Evolutionary conservation across 2,888 invertebrate genomes (phyloP), one percentile per base, ranked within the genome.

Genomic region (Mythimna impura): DNA sequence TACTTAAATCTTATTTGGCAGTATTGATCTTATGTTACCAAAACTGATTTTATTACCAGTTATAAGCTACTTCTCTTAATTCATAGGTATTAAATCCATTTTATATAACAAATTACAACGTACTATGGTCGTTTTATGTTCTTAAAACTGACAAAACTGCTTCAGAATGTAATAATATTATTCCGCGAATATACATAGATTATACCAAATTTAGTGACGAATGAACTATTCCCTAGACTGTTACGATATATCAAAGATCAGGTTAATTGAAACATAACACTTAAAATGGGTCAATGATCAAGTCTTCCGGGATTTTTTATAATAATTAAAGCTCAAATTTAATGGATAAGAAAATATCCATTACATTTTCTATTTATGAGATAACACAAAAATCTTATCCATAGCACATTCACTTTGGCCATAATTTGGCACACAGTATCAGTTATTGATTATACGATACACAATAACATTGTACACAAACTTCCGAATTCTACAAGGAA

Each of bases 311-410:
- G 90, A 93, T 93, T 94, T 36, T 82, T 94, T 94, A 94, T 92
- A 91, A 94, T 96, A 95, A 95, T 96, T 96, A 96, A 96, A 96
- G 96, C 96, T 96, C 94, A 94, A 94, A 94, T 93, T 93, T 91
- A 91, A 92, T 93, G 92, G 93, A 93, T 93, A 90, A 86, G 86
- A 89, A 89, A 86, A 87, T 88, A 93, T 90, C 91, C 93, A 93
- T 90, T 86, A 87, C 83, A 85, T 84, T 86, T 86, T 91, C 88
- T 89, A 91, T 89, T 87, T 84, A 89, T 91, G 89, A 91, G 85
- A 88, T 87, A 91, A 93, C 92, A 88, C 86, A 91, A 92, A 91
- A 92, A 89, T 82, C 92, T 91, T 92, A 92, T 88, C 78, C 83
- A 87, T 90, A 91, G 86, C 88, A 91, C 90, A 90, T 89, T 86